These are phyloP conservation scores for Xylocampa areola DNA, from an alignment of 2,888 invertebrate species.

Conservation along the genomic window DNA sequence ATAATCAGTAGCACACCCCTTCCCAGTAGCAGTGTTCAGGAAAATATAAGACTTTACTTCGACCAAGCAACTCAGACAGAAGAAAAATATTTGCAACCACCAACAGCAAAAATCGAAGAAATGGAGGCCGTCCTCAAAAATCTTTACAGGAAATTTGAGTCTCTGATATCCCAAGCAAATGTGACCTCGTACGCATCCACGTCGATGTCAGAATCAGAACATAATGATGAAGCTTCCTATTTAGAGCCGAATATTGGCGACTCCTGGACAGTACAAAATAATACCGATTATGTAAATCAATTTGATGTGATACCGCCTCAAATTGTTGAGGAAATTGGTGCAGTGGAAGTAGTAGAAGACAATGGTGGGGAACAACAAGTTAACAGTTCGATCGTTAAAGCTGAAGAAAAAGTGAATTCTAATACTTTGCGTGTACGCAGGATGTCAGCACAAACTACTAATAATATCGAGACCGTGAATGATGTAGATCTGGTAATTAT, in stretches of 20 bases:
- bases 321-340: slow-evolving; percentile 23
- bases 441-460: slow-evolving; percentile 76
- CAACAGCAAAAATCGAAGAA: slow-evolving; percentile 63
- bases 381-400: slow-evolving; percentile 35
- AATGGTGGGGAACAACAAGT: slow-evolving; percentile 22
- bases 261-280: slow-evolving; percentile 42
- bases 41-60: slow-evolving; percentile 55
- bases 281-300: slow-evolving; percentile 18
- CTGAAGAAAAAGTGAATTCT: slow-evolving; percentile 48
- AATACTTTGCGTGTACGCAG: slow-evolving; percentile 67
- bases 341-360: slow-evolving; percentile 24
- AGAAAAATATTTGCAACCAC: slow-evolving; percentile 34
- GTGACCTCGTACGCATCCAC: slow-evolving; percentile 31
- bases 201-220: slow-evolving; percentile 53
- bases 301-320: not conserved
- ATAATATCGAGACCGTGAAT: slow-evolving; percentile 57
- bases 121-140: slow-evolving; percentile 63
- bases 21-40: slow-evolving; percentile 50
- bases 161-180: slow-evolving; percentile 56
- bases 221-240: slow-evolving; percentile 44
- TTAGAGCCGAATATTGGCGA: slow-evolving; percentile 38
- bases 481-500: slow-evolving; percentile 70
- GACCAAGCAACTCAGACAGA: slow-evolving; percentile 76
- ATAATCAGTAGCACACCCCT: slow-evolving; percentile 70
- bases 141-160: slow-evolving; percentile 65